Percentiles rank a stretch among this genome's conserved stretches.
These are phyloP conservation scores for Piaya cayana DNA, from an alignment of 2,113 vertebrate species.

Conservation along the genomic window DNA sequence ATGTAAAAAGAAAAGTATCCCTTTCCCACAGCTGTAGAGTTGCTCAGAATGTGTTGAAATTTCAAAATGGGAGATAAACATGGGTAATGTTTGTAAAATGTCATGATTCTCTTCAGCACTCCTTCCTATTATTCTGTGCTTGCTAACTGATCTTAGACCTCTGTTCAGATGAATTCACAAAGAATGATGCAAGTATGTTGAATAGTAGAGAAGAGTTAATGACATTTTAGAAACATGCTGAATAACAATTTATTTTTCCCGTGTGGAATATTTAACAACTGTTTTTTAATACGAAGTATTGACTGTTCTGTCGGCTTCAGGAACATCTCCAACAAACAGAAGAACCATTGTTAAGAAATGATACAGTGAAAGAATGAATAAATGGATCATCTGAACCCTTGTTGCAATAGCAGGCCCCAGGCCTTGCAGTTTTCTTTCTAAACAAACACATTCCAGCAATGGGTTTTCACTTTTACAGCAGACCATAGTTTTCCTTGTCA, in stretches of 20 bases:
- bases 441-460: not conserved
- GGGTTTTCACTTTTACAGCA: constrained; percentile 11
- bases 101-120: not conserved
- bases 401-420: not conserved
- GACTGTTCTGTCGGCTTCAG: not conserved
- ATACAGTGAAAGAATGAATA: not conserved
- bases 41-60: not conserved
- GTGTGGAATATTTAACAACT: not conserved
- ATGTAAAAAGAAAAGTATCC: not conserved
- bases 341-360: constrained; percentile 21
- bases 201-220: not conserved
- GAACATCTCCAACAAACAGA: not conserved
- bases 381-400: constrained; percentile 8
- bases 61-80: not conserved
- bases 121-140: not conserved
- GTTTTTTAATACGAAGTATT: not conserved
- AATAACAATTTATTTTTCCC: constrained; percentile 24
- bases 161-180: not conserved
- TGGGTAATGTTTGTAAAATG: not conserved
- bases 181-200: not conserved
- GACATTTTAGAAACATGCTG: not conserved
- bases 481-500: not conserved
- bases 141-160: not conserved
- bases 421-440: not conserved
- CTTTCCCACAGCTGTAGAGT: not conserved